Percentiles rank a stretch among this genome's conserved stretches.
Conservation (phyloP, 1,140 invertebrate species). For the Drosophila murphyi region DNA sequence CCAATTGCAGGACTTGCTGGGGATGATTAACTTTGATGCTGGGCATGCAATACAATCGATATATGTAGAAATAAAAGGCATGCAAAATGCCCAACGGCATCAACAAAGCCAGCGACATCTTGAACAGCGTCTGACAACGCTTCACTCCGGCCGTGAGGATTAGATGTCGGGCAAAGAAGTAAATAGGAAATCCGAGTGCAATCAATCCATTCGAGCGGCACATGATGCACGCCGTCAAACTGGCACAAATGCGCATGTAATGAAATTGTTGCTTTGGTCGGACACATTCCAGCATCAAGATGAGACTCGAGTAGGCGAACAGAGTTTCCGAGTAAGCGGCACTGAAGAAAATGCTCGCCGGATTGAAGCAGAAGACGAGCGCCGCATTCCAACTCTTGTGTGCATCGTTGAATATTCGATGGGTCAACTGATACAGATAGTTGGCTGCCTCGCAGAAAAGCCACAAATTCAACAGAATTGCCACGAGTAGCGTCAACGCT, state of each 20-base stretch:
- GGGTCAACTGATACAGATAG: constrained; percentile 89
- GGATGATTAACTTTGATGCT: constrained; percentile 47
- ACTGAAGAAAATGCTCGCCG: constrained; percentile 96
- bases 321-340: constrained; percentile 96
- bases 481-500: constrained; percentile 86
- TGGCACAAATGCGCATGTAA: constrained; percentile 41
- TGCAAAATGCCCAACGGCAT: constrained; percentile 60
- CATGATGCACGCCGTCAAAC: constrained; percentile 84
- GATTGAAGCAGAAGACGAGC: constrained; percentile 95
- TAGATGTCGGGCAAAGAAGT: constrained; percentile 87
- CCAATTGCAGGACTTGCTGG: constrained; percentile 87
- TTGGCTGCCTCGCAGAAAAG: constrained; percentile 91
- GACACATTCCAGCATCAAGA: constrained; percentile 88
- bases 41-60: constrained; percentile 64
- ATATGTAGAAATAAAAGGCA: constrained; percentile 66
- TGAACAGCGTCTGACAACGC: constrained; percentile 41
- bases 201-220: constrained; percentile 95
- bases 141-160: constrained; percentile 48
- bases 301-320: constrained; percentile 92
- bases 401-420: constrained; percentile 88
- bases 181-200: constrained; percentile 93
- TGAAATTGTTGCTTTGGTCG: constrained; percentile 50
- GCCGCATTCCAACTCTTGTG: constrained; percentile 90
- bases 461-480: constrained; percentile 89
- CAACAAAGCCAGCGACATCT: constrained; percentile 55